Percentiles rank a stretch among this genome's conserved stretches.
Evolutionary conservation across 2,888 invertebrate genomes (phyloP).

Genomic region (Aricia artaxerxes): DNA sequence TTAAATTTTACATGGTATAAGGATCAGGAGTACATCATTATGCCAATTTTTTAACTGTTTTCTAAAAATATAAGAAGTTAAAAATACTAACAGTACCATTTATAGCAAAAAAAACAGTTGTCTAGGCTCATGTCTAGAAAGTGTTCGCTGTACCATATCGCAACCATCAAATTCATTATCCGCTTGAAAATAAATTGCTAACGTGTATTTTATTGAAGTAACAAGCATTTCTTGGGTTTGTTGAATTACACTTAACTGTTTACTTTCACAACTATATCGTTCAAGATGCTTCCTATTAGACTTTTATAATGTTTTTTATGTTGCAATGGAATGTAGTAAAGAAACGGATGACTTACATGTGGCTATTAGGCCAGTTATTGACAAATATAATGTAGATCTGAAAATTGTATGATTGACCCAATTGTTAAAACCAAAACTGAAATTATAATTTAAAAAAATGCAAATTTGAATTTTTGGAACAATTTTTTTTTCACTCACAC

Average conservation of each 20-base stretch:
- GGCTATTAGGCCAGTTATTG: neutral
- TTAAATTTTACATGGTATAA: neutral
- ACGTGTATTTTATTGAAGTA: conserved; percentile 39
- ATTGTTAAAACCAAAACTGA: no score
- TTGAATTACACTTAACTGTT: conserved; percentile 30
- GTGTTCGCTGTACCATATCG: conserved; percentile 43
- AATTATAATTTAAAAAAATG: no score
- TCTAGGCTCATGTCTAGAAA: conserved; percentile 40
- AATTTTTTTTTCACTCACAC: no score
- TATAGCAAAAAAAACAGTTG: neutral
- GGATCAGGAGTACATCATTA: neutral
- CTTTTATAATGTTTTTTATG: neutral
- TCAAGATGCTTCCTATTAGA: neutral
- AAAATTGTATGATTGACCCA: no score
- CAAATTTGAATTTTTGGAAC: no score
- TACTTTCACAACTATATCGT: conserved; percentile 17
- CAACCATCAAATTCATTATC: conserved; percentile 43
- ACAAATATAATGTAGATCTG: no score
- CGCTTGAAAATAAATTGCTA: conserved; percentile 34
- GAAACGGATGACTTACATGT: neutral
- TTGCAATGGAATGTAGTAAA: neutral
- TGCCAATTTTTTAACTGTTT: neutral
- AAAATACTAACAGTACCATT: neutral
- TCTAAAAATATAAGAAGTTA: neutral
- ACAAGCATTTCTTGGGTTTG: conserved; percentile 36